Conservation (phyloP, 2,888 invertebrate genomes). For the Drosophila pegasa region DNA sequence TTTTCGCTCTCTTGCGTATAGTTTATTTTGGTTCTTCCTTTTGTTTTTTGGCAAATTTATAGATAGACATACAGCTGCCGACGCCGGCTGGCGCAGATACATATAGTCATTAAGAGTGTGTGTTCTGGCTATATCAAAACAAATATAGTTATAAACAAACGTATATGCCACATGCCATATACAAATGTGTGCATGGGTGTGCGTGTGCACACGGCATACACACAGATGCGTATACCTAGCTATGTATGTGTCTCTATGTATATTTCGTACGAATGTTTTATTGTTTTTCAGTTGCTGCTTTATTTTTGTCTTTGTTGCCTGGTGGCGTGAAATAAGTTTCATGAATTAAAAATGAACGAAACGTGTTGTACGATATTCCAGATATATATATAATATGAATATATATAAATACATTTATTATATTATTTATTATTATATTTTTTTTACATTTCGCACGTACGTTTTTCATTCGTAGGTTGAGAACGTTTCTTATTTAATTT, state of each 20-base stretch:
- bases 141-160: conserved; percentile 28
- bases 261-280: conserved; percentile 32
- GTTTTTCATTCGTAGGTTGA: conserved; percentile 8
- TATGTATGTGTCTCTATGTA: conserved; percentile 1
- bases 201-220: conserved; percentile 2
- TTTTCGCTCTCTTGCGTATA: no score
- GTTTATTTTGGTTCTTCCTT: background rate
- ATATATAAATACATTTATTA: background rate
- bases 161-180: conserved; percentile 19
- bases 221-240: background rate
- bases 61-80: conserved; percentile 25
- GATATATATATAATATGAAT: conserved; percentile 3
- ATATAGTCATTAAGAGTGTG: conserved; percentile 57
- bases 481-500: conserved; percentile 16
- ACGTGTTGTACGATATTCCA: conserved; percentile 52
- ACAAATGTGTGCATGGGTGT: conserved; percentile 1
- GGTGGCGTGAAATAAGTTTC: conserved; percentile 65
- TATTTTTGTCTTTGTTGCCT: conserved; percentile 33
- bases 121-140: conserved; percentile 5
- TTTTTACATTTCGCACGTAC: conserved; percentile 27
- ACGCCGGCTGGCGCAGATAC: conserved; percentile 19
- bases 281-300: conserved; percentile 31
- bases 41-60: conserved; percentile 39
- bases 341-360: conserved; percentile 76
- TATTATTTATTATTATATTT: conserved; percentile 27